Evolutionary conservation across 2,113 vertebrate species (phyloP).

Genomic region (Terrapene triunguis): DNA sequence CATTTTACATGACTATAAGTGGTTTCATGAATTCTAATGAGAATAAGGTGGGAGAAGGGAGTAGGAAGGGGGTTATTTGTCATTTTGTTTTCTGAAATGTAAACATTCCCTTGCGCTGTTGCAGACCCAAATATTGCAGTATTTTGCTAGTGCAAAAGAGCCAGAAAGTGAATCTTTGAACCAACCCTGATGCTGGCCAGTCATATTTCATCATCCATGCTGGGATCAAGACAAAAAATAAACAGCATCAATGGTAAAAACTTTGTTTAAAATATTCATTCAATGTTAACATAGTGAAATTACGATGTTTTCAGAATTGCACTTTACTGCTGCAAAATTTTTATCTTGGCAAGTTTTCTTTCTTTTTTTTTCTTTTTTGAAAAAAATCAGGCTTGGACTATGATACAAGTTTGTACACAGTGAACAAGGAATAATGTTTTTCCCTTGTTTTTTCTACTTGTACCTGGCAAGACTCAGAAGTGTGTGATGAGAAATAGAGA

Average conservation of each 20-base stretch:
- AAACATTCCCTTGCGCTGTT: background rate
- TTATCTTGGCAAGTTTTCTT: background rate
- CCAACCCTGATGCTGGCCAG: background rate
- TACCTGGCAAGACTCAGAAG: background rate
- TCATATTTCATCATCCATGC: background rate
- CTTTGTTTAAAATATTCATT: constrained; percentile 4
- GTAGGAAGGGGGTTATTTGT: constrained; percentile 26
- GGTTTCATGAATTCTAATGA: constrained; percentile 16
- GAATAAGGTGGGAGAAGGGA: background rate
- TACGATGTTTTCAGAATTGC: accelerated
- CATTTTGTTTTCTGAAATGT: background rate
- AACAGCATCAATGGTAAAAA: background rate
- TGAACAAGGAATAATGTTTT: background rate
- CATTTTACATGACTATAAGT: constrained; percentile 33
- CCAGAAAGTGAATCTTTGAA: constrained; percentile 45
- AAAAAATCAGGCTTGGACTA: background rate
- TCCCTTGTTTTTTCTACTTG: background rate
- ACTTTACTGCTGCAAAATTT: background rate
- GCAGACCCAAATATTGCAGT: background rate
- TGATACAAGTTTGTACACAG: background rate
- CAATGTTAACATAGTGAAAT: background rate
- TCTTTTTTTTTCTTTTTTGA: background rate
- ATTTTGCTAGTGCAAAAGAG: constrained; percentile 15
- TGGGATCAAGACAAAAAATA: constrained; percentile 39
- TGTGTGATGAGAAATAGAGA: background rate